These are phyloP conservation scores for Leucoraja ocellata DNA, from an alignment of 2,797 vertebrate genomes.

Conservation along the genomic window DNA sequence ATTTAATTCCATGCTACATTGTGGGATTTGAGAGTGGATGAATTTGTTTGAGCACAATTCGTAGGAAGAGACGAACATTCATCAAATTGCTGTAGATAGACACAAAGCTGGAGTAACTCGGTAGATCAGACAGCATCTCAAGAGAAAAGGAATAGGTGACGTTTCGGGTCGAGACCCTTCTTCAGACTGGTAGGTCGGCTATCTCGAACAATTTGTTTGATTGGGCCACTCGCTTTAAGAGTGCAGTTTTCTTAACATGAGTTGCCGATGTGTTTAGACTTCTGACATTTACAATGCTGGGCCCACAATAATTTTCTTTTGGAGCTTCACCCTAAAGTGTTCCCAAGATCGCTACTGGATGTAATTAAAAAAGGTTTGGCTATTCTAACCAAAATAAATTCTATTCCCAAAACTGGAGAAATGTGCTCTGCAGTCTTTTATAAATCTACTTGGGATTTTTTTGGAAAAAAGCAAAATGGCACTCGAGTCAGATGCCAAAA, in stretches of 20 bases:
- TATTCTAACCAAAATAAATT: neutral
- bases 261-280: neutral
- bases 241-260: neutral
- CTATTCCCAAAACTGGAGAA: neutral
- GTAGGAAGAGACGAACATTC: neutral
- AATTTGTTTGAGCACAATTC: neutral
- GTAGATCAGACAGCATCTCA: no score
- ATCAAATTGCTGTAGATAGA: neutral
- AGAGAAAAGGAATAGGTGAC: no score
- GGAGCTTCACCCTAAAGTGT: no score
- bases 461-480: neutral
- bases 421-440: neutral
- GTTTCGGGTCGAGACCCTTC: no score
- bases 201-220: neutral
- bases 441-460: no score
- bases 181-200: neutral
- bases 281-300: neutral
- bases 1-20: no score
- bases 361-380: no score
- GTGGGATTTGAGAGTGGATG: neutral
- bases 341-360: neutral
- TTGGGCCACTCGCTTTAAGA: neutral
- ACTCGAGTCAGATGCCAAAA: neutral
- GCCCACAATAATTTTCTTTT: no score
- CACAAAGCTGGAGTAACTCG: no score